Evolutionary conservation across 64 coral and sea anemone genomes (phyloP).

Genomic region (Actinia equina): DNA sequence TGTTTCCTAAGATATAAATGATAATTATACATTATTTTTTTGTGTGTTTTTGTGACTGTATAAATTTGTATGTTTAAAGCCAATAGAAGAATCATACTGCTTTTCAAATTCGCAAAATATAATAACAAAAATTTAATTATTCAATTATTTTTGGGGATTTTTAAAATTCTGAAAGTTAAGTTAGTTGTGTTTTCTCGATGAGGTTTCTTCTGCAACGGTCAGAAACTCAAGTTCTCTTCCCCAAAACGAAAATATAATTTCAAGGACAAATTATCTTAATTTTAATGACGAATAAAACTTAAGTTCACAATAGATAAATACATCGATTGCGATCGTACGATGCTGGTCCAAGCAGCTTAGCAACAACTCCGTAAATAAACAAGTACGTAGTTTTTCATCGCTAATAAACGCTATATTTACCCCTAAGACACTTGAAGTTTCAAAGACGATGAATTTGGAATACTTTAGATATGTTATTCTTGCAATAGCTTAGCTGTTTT

Average conservation of each 20-base stretch:
- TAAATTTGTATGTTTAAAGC: too few species aligned
- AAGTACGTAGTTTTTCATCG: not conserved
- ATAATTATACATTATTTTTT: too few species aligned
- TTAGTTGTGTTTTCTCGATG: not conserved
- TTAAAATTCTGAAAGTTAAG: not conserved
- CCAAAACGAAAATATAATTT: not conserved
- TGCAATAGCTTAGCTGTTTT: not conserved
- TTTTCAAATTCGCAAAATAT: too few species aligned
- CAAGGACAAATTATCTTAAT: too few species aligned
- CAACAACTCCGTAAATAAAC: constrained; percentile 17
- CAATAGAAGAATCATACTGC: too few species aligned
- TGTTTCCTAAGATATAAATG: not conserved
- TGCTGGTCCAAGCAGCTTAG: not conserved
- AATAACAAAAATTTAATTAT: too few species aligned
- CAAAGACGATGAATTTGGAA: not conserved
- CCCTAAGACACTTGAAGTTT: not conserved
- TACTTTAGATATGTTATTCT: not conserved
- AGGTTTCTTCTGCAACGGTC: not conserved
- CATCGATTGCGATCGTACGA: too few species aligned
- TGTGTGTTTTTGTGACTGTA: too few species aligned
- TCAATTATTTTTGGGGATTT: not conserved
- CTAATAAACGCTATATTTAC: not conserved
- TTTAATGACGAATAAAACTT: too few species aligned
- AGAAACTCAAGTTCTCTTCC: not conserved
- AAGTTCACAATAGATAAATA: too few species aligned